A percentile compares a stretch with the other conserved stretches of the same genome.
Conservation (phyloP, 2,113 vertebrate species). For the Percina caprodes region DNA sequence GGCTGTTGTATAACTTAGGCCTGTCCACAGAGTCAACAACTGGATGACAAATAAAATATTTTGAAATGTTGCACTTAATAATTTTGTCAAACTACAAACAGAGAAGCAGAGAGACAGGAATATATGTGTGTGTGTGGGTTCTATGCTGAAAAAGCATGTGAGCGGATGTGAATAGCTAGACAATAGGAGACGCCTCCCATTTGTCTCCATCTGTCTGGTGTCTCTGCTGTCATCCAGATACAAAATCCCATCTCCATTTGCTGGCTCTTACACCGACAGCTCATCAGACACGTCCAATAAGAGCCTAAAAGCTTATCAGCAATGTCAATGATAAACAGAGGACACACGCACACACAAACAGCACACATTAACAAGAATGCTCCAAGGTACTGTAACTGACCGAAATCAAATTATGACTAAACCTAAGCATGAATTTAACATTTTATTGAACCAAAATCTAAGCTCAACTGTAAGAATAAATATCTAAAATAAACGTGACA, state of each 20-base stretch:
- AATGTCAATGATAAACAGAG: constrained; percentile 70
- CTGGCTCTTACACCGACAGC: constrained; percentile 55
- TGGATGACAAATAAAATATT: constrained; percentile 15
- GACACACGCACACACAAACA: constrained; percentile 37
- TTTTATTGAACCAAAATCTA: constrained; percentile 9
- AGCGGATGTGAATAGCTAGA: constrained; percentile 30
- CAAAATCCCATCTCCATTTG: constrained; percentile 61
- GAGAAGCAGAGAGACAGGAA: background rate
- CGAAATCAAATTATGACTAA: constrained; percentile 42
- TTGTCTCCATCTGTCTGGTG: constrained; percentile 70
- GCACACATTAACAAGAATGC: background rate
- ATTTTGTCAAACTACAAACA: constrained; percentile 23
- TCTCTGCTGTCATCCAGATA: constrained; percentile 46
- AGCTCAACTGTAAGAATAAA: background rate
- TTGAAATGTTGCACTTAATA: background rate
- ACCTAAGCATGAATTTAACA: constrained; percentile 22
- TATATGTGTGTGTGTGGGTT: constrained; percentile 8
- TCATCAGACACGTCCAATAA: constrained; percentile 66
- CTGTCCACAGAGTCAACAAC: constrained; percentile 26
- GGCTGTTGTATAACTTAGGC: background rate
- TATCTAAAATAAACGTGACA: background rate
- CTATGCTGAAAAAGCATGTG: constrained; percentile 4
- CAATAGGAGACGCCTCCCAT: constrained; percentile 62
- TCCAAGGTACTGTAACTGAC: constrained; percentile 35
- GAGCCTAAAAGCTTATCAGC: constrained; percentile 66